phyloP scores from a whole-genome alignment of 2,797 vertebrate genomes.

The Neostethus bicornis region DNA sequence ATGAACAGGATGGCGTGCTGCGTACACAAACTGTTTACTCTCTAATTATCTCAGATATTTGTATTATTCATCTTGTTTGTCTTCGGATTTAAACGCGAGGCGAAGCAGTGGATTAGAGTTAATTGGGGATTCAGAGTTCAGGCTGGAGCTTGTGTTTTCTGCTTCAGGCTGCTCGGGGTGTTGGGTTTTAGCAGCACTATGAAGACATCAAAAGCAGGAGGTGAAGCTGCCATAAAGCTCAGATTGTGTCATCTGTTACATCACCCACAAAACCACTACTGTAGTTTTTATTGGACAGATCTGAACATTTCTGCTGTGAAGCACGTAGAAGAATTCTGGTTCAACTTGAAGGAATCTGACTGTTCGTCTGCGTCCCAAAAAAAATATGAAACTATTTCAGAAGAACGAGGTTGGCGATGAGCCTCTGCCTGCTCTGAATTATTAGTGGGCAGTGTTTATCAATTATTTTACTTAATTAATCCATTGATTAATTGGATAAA shows the following conservation, averaged over 20 bases:
- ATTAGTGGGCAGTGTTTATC: no score
- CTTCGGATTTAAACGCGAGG: neutral
- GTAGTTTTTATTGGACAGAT: slow-evolving; percentile 70
- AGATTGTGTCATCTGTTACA: slow-evolving; percentile 74
- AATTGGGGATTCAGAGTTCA: slow-evolving; percentile 25
- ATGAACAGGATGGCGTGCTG: slow-evolving; percentile 48
- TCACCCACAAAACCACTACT: slow-evolving; percentile 67
- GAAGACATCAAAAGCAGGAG: slow-evolving; percentile 73
- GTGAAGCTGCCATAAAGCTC: slow-evolving; percentile 73
- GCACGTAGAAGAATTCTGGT: slow-evolving; percentile 64
- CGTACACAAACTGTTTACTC: slow-evolving; percentile 48
- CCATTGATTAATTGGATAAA: no score
- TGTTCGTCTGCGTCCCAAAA: neutral
- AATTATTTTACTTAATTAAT: no score
- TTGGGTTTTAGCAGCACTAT: slow-evolving; percentile 63
- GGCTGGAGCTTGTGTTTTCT: slow-evolving; percentile 51
- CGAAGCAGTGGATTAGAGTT: slow-evolving; percentile 50
- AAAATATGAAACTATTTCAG: no score
- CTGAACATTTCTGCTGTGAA: slow-evolving; percentile 42
- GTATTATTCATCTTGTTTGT: slow-evolving; percentile 23
- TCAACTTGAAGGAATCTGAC: slow-evolving; percentile 35
- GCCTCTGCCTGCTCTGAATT: no score
- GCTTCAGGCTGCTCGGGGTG: slow-evolving; percentile 61
- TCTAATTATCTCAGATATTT: slow-evolving; percentile 38
- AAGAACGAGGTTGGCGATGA: no score